Conservation (phyloP, 2,888 invertebrate species). For the Thyatira batis region DNA sequence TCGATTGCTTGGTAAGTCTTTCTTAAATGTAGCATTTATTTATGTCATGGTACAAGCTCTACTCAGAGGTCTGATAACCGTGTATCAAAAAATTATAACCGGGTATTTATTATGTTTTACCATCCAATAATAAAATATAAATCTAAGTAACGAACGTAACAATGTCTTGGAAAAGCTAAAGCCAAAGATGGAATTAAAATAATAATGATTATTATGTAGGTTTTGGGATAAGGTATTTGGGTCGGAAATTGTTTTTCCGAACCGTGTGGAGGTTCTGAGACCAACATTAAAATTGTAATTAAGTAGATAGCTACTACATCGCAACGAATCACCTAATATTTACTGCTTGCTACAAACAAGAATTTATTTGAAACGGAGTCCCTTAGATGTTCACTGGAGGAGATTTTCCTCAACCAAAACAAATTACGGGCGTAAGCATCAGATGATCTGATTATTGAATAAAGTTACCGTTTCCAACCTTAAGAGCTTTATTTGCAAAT, state of each 20-base stretch:
- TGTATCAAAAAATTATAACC: neutral
- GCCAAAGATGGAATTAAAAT: no score
- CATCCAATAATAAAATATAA: no score
- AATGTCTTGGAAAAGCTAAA: no score
- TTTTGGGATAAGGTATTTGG: no score
- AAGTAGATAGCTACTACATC: neutral
- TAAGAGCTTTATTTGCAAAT: slow-evolving; percentile 42
- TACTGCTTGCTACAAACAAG: slow-evolving; percentile 24
- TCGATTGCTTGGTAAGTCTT: slow-evolving; percentile 1
- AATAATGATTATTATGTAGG: no score
- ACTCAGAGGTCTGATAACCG: neutral
- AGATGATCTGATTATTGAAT: slow-evolving; percentile 42
- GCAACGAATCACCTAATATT: slow-evolving; percentile 15
- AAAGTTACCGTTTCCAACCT: slow-evolving; percentile 32
- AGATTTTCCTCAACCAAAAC: slow-evolving; percentile 30
- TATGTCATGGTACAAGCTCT: no score
- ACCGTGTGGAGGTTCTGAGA: neutral
- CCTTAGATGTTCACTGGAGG: slow-evolving; percentile 27
- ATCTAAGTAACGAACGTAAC: no score
- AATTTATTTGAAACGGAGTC: slow-evolving; percentile 25
- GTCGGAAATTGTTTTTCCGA: no score
- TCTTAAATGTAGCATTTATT: neutral
- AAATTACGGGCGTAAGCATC: slow-evolving; percentile 35
- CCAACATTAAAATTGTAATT: slow-evolving; percentile 2
- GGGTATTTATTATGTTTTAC: neutral